Conservation (phyloP, 1,140 invertebrate species). For the Scaptomyza montana region DNA sequence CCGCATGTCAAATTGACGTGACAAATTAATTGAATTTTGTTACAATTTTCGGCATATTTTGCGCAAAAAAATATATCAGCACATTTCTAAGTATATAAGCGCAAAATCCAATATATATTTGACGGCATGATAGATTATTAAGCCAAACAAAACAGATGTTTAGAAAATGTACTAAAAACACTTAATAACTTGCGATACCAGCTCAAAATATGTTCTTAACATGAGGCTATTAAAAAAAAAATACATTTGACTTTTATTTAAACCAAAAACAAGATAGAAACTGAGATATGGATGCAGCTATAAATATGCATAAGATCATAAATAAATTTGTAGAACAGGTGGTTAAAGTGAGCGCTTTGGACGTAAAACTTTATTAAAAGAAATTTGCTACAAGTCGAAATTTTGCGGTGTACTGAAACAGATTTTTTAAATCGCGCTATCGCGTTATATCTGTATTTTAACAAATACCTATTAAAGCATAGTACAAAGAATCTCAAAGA, state of each 20-base stretch:
- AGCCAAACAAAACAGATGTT: conserved; percentile 51
- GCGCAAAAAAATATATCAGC: conserved; percentile 39
- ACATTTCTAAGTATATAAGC: conserved; percentile 41
- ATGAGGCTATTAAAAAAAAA: background rate
- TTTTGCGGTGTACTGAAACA: no score
- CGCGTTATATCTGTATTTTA: no score
- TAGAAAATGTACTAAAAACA: background rate
- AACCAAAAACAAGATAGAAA: no score
- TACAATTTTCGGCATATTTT: conserved; percentile 60
- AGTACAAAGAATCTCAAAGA: background rate
- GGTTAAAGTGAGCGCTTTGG: no score
- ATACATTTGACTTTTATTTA: background rate
- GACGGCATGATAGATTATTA: conserved; percentile 59
- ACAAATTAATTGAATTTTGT: conserved; percentile 76
- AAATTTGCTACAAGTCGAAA: no score
- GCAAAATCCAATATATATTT: conserved; percentile 57
- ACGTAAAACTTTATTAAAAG: no score
- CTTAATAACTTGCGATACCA: background rate
- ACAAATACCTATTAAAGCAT: background rate
- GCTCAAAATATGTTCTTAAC: background rate
- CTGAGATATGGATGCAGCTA: no score
- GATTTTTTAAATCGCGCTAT: no score
- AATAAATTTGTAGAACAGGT: no score
- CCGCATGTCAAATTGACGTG: conserved; percentile 54
- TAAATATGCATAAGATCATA: no score